Evolutionary conservation across 2,797 vertebrate species (phyloP).

Genomic region (Setipinna tenuifilis): DNA sequence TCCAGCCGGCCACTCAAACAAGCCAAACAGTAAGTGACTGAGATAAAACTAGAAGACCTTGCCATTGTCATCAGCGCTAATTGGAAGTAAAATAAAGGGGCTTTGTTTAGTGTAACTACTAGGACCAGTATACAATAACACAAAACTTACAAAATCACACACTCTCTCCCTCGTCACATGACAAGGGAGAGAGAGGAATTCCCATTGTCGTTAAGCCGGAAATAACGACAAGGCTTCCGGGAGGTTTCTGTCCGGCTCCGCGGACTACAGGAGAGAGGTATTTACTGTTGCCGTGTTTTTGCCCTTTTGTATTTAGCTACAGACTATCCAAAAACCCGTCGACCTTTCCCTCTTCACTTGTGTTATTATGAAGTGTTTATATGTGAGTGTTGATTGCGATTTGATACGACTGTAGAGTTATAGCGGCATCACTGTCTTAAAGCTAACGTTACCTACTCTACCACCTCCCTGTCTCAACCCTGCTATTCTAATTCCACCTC

Average conservation of each 20-base stretch:
- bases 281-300: background rate
- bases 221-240: constrained; percentile 85
- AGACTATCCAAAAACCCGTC: background rate
- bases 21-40: background rate
- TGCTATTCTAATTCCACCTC: background rate
- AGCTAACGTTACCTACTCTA: background rate
- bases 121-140: background rate
- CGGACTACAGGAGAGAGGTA: constrained; percentile 94
- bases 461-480: background rate
- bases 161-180: constrained; percentile 49
- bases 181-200: constrained; percentile 46
- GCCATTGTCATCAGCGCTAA: background rate
- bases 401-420: constrained; percentile 5
- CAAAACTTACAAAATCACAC: constrained; percentile 23
- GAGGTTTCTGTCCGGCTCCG: constrained; percentile 89
- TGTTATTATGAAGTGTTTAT: background rate
- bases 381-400: background rate
- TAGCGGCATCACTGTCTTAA: background rate
- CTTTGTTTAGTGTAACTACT: background rate
- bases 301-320: background rate
- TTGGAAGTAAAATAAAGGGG: background rate
- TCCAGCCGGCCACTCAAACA: background rate
- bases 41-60: background rate
- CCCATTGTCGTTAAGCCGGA: constrained; percentile 68
- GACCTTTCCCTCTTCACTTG: background rate